Percentiles rank a stretch among this genome's conserved stretches.
Conservation (phyloP, 2,888 invertebrate species). For the Clepsis dumicolana region DNA sequence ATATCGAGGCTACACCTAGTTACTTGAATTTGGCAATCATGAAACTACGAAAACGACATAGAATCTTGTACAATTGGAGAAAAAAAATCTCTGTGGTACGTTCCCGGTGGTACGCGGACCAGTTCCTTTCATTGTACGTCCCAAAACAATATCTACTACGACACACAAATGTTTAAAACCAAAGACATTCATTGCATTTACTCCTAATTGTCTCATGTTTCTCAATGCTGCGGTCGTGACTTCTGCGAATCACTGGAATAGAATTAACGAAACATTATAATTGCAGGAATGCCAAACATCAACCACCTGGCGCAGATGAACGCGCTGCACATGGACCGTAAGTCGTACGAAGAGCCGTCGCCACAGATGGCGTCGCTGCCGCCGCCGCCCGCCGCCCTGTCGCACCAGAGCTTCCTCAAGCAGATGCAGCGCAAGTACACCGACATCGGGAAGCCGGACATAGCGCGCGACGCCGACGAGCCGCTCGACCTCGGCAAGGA, state of each 20-base stretch:
- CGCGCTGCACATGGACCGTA: conserved; percentile 84
- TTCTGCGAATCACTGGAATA: not conserved
- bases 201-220: too few species aligned
- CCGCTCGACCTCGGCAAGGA: conserved; percentile 86
- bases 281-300: conserved; percentile 89
- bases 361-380: conserved; percentile 85
- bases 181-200: too few species aligned
- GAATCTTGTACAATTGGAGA: too few species aligned
- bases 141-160: too few species aligned
- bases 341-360: conserved; percentile 86
- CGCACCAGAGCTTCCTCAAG: conserved; percentile 87
- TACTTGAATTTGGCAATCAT: too few species aligned
- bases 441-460: conserved; percentile 85
- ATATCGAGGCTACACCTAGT: too few species aligned
- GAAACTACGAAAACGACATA: too few species aligned
- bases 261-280: conserved; percentile 49
- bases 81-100: too few species aligned
- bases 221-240: too few species aligned
- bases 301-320: conserved; percentile 92
- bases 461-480: conserved; percentile 83
- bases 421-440: conserved; percentile 88
- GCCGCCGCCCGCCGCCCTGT: conserved; percentile 79
- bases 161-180: too few species aligned
- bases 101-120: too few species aligned
- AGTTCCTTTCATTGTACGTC: too few species aligned